Evolutionary conservation across 2,113 vertebrate species (phyloP), one percentile per base, ranked within the genome.

Genomic region (Crypturellus undulatus): DNA sequence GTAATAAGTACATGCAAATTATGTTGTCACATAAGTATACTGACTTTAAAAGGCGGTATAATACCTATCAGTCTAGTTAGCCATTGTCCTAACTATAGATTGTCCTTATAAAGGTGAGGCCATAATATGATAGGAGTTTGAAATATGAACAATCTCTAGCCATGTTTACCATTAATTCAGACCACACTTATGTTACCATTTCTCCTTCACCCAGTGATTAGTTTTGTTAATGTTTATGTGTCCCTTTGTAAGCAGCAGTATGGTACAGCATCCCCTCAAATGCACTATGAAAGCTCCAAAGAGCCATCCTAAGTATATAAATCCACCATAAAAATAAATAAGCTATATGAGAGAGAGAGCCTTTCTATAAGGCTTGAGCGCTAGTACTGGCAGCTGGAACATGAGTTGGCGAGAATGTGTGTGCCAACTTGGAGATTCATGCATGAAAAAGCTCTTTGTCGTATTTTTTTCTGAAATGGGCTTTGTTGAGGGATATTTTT

Each of bases 261-360:
- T 45, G 69, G 88, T 65, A 76, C 83, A 67, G 49, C 91, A 93
- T 65, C 83, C 77, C 92, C 87, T 96, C 94, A 93, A 94, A 93
- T 34, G 51, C 89, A 91, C 87, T 59, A 7, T 34, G 79, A 96
- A 94, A 88, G 95, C 96, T 96, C 85, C 60, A 63, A 94, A 94
- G 94, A 95, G 88, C 82, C 87, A 94, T 95, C 90, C 95, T 70
- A 84, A 96, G 96, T 95, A 91, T 97, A 97, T 97, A 93, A 97
- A 97, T 98, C 92, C 81, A 83, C 94, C 96, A 95, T 97, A 96
- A 96, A 97, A 98, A 98, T 96, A 98, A 98, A 98, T 94, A 97
- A 91, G 75, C 69, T 87, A 70, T 96, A 96, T 84, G 82, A 87
- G 71, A 92, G 79, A 93, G 76, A 79, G 80, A 22, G 25, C 40